These are phyloP conservation scores for Onychomys leucogaster DNA, from an alignment of 2,797 vertebrate species.

Conservation along the genomic window DNA sequence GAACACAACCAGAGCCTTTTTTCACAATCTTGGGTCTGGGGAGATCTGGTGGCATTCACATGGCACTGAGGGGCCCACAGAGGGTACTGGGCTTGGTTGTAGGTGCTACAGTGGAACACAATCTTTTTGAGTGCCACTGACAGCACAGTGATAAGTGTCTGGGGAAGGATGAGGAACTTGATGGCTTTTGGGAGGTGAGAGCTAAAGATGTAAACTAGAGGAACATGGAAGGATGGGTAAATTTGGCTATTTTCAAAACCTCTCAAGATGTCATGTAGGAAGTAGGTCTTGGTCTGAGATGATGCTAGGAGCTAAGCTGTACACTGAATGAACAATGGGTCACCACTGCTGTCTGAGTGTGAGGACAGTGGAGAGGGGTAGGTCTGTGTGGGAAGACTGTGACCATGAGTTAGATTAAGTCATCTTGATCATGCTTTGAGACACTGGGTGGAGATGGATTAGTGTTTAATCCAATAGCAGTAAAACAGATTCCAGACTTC, in stretches of 20 bases:
- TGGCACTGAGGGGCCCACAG: rapidly evolving
- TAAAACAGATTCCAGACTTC: rapidly evolving
- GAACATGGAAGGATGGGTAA: not conserved
- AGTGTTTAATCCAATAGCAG: not conserved
- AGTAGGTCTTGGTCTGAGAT: not conserved
- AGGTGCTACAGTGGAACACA: rapidly evolving
- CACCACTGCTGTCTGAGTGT: not conserved
- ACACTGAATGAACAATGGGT: too few relatives aligned
- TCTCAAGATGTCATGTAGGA: not conserved
- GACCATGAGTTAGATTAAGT: rapidly evolving
- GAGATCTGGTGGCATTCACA: not conserved
- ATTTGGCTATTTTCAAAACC: not conserved
- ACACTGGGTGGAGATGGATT: not conserved
- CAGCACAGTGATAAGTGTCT: not conserved
- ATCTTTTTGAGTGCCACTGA: not conserved
- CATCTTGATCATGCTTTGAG: not conserved
- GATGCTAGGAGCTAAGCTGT: not conserved
- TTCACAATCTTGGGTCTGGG: not conserved
- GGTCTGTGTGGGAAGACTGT: not conserved
- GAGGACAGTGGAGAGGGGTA: not conserved
- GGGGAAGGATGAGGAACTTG: not conserved
- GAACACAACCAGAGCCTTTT: not conserved
- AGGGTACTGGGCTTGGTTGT: not conserved
- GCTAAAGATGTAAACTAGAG: too few relatives aligned
- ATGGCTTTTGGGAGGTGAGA: rapidly evolving